Evolutionary conservation across 2,113 vertebrate genomes (phyloP).

Genomic region (Elephas maximus): DNA sequence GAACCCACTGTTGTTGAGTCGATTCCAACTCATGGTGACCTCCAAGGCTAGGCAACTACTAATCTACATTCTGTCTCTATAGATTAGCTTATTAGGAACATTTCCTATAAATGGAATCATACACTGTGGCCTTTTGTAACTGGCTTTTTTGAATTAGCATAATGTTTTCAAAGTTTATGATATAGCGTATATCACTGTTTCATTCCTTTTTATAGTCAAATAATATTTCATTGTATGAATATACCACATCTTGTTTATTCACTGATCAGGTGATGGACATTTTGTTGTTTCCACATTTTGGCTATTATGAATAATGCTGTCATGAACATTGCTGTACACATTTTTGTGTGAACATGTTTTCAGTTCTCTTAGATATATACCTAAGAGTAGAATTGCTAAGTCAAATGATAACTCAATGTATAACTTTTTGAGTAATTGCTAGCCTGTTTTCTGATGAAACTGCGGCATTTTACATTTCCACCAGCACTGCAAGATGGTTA

Average conservation of each 20-base stretch:
- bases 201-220: neutral
- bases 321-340: neutral
- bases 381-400: no score
- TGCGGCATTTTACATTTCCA: no score
- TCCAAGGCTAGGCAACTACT: neutral
- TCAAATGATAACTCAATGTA: no score
- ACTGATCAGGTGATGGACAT: no score
- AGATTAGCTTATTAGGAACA: neutral
- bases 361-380: neutral
- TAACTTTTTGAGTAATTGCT: no score
- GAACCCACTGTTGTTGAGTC: no score
- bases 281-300: neutral
- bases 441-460: no score
- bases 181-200: neutral
- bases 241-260: neutral
- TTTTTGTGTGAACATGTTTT: neutral
- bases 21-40: no score
- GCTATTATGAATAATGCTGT: neutral
- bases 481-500: no score
- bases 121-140: neutral
- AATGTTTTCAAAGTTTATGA: neutral
- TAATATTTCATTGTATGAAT: neutral
- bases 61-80: neutral
- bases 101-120: neutral
- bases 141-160: neutral